Percentiles rank a stretch among this genome's conserved stretches.
phyloP scores from a whole-genome alignment of 2,113 vertebrate species.

The Callionymus lyra region DNA sequence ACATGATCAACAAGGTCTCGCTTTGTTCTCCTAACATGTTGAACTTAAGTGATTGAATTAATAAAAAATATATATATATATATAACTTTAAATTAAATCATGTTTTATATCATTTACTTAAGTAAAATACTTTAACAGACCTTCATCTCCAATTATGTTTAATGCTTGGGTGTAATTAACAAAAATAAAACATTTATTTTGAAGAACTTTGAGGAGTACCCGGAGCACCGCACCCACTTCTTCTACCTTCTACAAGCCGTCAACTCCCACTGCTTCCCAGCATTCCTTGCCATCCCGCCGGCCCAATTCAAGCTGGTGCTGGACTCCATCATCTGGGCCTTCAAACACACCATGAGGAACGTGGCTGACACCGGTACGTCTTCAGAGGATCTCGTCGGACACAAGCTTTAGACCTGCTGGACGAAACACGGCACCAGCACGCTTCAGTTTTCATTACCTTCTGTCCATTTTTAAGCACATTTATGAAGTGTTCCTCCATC shows the following conservation, averaged over 20 bases:
- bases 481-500: too few species aligned
- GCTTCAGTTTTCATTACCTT: too few species aligned
- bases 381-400: too few species aligned
- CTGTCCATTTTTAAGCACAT: too few species aligned
- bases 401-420: too few species aligned
- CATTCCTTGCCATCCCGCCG: conserved; percentile 95
- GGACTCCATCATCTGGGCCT: conserved; percentile 99
- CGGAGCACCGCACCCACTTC: conserved; percentile 97
- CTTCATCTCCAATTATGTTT: not conserved
- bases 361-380: conserved; percentile 92
- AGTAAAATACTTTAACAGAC: not conserved
- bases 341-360: conserved; percentile 99
- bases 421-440: too few species aligned
- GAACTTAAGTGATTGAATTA: too few species aligned
- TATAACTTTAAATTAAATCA: not conserved
- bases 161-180: not conserved
- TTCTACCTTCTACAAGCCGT: conserved; percentile 96
- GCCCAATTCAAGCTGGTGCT: conserved; percentile 97
- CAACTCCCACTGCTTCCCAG: conserved; percentile 98
- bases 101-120: not conserved
- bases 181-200: too few species aligned
- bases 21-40: too few species aligned
- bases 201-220: conserved; percentile 98
- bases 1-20: conserved; percentile 96
- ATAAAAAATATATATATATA: not conserved